Evolutionary conservation across 1,140 invertebrate species (phyloP), one percentile per base, ranked within the genome.

Genomic region (Archegozetes longisetosus): DNA sequence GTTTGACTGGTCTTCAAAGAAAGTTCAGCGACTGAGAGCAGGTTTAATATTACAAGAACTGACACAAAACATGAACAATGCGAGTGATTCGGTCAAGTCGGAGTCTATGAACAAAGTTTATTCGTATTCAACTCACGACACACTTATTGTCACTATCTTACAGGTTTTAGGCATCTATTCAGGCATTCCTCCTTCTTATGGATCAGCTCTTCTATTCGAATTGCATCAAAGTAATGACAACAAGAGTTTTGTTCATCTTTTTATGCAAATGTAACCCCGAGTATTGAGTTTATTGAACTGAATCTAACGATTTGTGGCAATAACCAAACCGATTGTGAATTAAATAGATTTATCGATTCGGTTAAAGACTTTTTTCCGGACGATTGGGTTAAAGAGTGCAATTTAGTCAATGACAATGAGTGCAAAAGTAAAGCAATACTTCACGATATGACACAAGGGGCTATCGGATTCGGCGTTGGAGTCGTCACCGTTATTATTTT

Each of bases 71-170:
- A 23, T 60, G 24, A 22, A 60, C n/a, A 46, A 6, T 24, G 20
- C 28, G 13, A 26, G 14, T 6, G 60, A 58, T 14, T 9, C 53
- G 14, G 49, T 57, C 56, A 58, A 26, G 4, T 14, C 20, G 12
- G 23, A 22, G 52, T 13, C 23, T 9, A 23, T 9, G 22, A 14
- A 22, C 12, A 60, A 60, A 23, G 26, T 60, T 20, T 58, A 50
- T 28, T 6, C 23, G 17, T 60, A 60, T 60, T 17, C 23, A 20
- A 60, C 50, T 6, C 55, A 60, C 53, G 52, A 60, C 14, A 22
- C 25, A 23, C 3, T 60, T 17, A 13, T 60, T 4, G 14, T 23
- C 9, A 27, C 27, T 12, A 4, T 60, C 6, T 20, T 60, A 25
- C 58, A 60, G 17, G 28, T 13, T 9, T 59, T 60, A 9, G 17